Conservation (phyloP, 2,113 vertebrate species). For the Malurus alboscapulatus region DNA sequence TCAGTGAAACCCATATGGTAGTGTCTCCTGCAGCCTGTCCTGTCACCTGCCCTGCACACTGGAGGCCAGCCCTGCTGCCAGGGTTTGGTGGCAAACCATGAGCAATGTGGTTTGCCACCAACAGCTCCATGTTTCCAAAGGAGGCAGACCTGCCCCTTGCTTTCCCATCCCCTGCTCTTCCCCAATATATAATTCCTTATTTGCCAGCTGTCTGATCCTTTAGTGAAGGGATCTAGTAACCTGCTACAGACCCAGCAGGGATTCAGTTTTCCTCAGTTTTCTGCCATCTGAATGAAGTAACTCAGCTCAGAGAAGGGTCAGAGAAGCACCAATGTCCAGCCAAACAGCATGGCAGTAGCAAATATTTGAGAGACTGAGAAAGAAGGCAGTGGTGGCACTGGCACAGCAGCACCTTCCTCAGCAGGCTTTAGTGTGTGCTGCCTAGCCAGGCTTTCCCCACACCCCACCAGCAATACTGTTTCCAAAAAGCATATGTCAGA, state of each 20-base stretch:
- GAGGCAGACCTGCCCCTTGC: not conserved
- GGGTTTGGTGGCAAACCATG: not conserved
- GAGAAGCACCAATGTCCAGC: not conserved
- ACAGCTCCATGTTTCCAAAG: not conserved
- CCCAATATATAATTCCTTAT: rapidly evolving
- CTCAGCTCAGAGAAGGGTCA: not conserved
- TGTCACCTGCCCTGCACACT: not conserved
- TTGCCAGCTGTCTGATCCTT: not conserved
- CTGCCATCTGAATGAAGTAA: not conserved
- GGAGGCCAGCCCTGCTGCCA: not conserved
- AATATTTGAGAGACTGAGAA: not conserved
- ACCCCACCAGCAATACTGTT: not conserved
- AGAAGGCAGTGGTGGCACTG: not conserved
- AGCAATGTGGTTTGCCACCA: not conserved
- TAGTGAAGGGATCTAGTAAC: not conserved
- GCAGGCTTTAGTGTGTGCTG: not conserved
- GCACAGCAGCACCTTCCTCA: not conserved
- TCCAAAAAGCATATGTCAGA: not conserved
- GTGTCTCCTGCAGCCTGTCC: not conserved
- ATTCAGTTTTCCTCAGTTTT: not conserved
- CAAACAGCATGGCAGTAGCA: not conserved
- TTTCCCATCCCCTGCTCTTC: not conserved
- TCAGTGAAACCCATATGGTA: not conserved
- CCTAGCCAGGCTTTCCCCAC: not conserved
- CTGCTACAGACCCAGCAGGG: not conserved